Evolutionary conservation across 2,888 invertebrate genomes (phyloP).

Genomic region (Thalpophila matura): DNA sequence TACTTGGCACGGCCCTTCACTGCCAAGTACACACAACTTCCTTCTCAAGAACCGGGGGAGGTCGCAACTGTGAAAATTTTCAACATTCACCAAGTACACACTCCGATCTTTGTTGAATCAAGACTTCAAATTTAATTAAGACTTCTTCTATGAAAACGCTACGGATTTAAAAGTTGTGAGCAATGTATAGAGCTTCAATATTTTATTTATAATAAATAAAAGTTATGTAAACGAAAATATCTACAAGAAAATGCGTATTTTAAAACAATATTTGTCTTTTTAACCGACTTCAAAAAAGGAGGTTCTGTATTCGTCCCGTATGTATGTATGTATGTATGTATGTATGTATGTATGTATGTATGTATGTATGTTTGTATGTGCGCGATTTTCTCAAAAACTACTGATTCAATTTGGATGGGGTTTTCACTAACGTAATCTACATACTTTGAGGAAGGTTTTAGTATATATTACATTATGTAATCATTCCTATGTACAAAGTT

Average conservation of each 20-base stretch:
- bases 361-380: too few species aligned
- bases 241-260: background rate
- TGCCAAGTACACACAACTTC: conserved; percentile 23
- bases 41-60: conserved; percentile 9
- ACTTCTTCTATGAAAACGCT: conserved; percentile 17
- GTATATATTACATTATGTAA: too few species aligned
- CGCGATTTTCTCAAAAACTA: too few species aligned
- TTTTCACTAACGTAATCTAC: too few species aligned
- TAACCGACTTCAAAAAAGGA: too few species aligned
- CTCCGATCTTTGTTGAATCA: conserved; percentile 40
- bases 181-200: background rate
- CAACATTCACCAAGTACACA: conserved; percentile 41
- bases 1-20: conserved; percentile 17
- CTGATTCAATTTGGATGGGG: too few species aligned
- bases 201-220: background rate
- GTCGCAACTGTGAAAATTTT: conserved; percentile 30
- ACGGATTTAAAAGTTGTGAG: conserved; percentile 13
- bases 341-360: too few species aligned
- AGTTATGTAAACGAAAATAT: background rate
- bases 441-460: too few species aligned
- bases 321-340: too few species aligned
- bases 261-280: too few species aligned
- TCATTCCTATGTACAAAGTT: too few species aligned
- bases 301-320: too few species aligned
- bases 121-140: conserved; percentile 52